Conservation (phyloP, 1,140 invertebrate species). For the Ostrea edulis region DNA sequence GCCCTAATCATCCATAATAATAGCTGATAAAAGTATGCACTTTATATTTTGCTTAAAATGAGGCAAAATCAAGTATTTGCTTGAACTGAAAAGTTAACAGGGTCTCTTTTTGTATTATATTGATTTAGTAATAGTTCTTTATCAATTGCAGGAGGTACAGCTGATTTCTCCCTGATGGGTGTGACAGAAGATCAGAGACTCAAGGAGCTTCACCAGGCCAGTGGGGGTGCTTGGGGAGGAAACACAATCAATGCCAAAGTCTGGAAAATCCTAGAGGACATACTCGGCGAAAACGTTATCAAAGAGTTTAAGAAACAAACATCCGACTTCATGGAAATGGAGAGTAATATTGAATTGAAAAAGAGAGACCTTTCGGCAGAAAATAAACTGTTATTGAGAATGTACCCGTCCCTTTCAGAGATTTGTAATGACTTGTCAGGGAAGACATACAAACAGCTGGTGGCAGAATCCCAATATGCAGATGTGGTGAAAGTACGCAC, state of each 20-base stretch:
- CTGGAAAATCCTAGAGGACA: slow-evolving; percentile 2
- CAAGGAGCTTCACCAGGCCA: slow-evolving; percentile 21
- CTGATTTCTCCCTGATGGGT: slow-evolving; percentile 33
- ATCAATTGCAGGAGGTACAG: slow-evolving; percentile 41
- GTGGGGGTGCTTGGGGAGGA: slow-evolving; percentile 33
- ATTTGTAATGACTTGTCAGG: background rate
- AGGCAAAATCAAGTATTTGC: no score
- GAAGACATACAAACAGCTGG: background rate
- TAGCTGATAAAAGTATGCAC: no score
- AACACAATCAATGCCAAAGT: slow-evolving; percentile 27
- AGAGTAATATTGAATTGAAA: slow-evolving; percentile 51
- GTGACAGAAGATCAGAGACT: slow-evolving; percentile 16
- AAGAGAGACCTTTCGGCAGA: slow-evolving; percentile 15
- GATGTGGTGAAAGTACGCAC: background rate
- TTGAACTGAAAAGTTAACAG: no score
- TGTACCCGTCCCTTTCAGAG: background rate
- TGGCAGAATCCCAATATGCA: background rate
- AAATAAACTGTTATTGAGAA: background rate
- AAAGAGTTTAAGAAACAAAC: slow-evolving; percentile 66
- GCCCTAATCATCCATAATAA: no score
- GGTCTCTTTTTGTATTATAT: no score
- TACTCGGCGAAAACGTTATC: slow-evolving; percentile 59
- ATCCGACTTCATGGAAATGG: slow-evolving; percentile 58
- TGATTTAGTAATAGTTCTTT: no score
- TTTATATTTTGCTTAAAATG: no score